phyloP scores from a whole-genome alignment of 2,113 vertebrate genomes.

The Hippolais icterina region DNA sequence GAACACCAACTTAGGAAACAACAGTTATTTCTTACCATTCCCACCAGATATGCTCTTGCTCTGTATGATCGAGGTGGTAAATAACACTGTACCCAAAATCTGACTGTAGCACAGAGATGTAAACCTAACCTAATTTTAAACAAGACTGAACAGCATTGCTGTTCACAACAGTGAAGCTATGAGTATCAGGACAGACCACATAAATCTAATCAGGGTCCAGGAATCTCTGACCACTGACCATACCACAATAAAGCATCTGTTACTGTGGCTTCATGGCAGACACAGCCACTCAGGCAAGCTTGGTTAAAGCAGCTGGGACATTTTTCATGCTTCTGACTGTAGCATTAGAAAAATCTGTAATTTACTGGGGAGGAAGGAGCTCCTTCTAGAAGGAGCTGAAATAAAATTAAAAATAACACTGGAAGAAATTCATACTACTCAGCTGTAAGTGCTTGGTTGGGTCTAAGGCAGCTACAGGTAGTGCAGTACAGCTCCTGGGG shows the following conservation, averaged over 20 bases:
- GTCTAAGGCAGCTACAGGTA: neutral
- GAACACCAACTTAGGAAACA: neutral
- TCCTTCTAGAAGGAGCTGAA: neutral
- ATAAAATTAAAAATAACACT: neutral
- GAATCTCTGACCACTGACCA: neutral
- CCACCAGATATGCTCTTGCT: neutral
- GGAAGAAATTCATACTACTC: neutral
- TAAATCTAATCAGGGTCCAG: neutral
- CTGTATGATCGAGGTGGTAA: neutral
- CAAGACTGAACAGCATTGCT: neutral
- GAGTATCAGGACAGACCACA: neutral
- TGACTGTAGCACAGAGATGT: neutral
- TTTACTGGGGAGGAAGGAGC: neutral
- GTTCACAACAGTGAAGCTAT: neutral
- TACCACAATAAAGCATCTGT: neutral
- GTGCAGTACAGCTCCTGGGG: neutral
- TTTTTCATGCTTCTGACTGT: neutral
- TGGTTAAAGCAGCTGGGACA: neutral
- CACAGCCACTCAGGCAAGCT: neutral
- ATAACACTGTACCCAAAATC: neutral
- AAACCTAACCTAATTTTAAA: constrained; percentile 14
- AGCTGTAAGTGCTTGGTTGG: neutral
- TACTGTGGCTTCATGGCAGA: neutral
- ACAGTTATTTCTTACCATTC: neutral
- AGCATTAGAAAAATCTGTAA: neutral